These are phyloP conservation scores for Zapus hudsonius DNA, from an alignment of 2,113 vertebrate species.

Conservation along the genomic window DNA sequence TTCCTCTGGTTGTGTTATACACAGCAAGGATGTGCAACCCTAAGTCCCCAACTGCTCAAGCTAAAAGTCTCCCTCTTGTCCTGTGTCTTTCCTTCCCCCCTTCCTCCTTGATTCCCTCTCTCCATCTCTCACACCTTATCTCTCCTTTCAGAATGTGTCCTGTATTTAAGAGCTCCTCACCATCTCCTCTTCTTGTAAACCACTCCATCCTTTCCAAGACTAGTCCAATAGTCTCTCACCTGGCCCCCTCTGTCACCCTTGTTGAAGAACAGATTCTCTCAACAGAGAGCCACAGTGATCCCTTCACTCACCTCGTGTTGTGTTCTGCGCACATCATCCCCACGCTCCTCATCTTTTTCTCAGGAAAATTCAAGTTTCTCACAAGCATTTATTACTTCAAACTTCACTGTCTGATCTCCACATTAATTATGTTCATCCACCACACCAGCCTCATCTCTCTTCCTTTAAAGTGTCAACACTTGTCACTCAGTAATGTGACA, in stretches of 20 bases:
- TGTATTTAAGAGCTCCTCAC: not conserved
- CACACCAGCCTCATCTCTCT: not conserved
- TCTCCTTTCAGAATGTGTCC: not conserved
- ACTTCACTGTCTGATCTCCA: not conserved
- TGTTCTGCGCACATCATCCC: not conserved
- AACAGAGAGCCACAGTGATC: not conserved
- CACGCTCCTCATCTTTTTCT: not conserved
- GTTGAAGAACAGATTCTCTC: not conserved
- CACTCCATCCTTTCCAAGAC: too few species aligned
- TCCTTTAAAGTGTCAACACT: not conserved
- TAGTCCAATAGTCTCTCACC: not conserved
- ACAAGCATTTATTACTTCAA: not conserved
- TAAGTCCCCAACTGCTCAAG: not conserved
- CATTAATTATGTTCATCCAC: not conserved
- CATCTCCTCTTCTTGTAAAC: not conserved
- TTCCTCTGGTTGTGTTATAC: not conserved
- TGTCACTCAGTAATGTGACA: not conserved
- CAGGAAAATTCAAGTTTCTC: not conserved
- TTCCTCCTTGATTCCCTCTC: too few species aligned
- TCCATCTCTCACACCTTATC: too few species aligned
- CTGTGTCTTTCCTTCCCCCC: accelerated
- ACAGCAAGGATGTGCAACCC: not conserved
- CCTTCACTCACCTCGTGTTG: not conserved
- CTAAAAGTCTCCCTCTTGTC: not conserved
- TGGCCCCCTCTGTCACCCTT: not conserved